These are phyloP conservation scores for Buathra laborator DNA, from an alignment of 2,888 invertebrate species.

Conservation along the genomic window DNA sequence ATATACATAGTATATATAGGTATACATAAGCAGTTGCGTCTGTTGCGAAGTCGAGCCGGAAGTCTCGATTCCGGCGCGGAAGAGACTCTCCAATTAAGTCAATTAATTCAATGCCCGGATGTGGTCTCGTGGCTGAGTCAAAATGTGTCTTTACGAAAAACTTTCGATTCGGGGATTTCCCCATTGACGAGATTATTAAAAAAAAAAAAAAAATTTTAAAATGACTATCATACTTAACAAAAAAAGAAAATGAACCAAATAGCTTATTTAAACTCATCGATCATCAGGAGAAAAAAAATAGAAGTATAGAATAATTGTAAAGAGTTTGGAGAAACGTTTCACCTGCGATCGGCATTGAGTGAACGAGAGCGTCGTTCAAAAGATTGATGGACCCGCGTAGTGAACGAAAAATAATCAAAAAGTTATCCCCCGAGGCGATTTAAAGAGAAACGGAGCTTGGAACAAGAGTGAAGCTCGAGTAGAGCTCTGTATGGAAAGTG, in stretches of 20 bases:
- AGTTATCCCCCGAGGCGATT: slow-evolving; percentile 51
- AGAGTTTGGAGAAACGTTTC: slow-evolving; percentile 13
- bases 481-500: slow-evolving; percentile 46
- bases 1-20: not conserved
- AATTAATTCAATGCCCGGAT: slow-evolving; percentile 72
- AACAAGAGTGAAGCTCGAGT: slow-evolving; percentile 56
- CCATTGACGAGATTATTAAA: not conserved
- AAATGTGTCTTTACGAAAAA: slow-evolving; percentile 52
- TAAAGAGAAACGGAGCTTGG: slow-evolving; percentile 49
- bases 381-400: slow-evolving; percentile 59
- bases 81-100: slow-evolving; percentile 71
- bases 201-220: not conserved
- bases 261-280: slow-evolving; percentile 4
- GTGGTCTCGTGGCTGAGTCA: slow-evolving; percentile 55
- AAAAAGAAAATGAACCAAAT: not conserved
- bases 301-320: not conserved
- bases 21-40: slow-evolving; percentile 1
- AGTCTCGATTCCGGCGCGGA: slow-evolving; percentile 72
- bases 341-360: slow-evolving; percentile 14
- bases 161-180: slow-evolving; percentile 53
- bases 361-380: slow-evolving; percentile 22
- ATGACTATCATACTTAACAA: not conserved
- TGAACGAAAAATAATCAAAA: slow-evolving; percentile 57
- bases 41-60: slow-evolving; percentile 58
- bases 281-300: not conserved